Percentiles rank a stretch among this genome's conserved stretches.
Conservation (phyloP, 2,113 vertebrate genomes). For the Periophthalmus modestus region DNA sequence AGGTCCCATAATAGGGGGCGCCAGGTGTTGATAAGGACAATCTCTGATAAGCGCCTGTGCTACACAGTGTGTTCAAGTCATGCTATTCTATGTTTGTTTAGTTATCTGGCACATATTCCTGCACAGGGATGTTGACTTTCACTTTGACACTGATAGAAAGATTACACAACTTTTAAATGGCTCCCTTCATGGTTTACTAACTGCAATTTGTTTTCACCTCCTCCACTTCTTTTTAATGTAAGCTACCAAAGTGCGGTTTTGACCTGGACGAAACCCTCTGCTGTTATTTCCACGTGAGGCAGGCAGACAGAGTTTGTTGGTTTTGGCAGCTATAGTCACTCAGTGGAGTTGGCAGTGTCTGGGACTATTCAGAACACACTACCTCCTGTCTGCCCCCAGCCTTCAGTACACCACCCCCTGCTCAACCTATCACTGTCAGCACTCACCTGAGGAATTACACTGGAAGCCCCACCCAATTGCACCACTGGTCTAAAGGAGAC, state of each 20-base stretch:
- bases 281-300: conserved; percentile 53
- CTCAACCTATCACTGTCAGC: conserved; percentile 26
- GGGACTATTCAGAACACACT: conserved; percentile 54
- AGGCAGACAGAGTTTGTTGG: conserved; percentile 62
- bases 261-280: conserved; percentile 12
- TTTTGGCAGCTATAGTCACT: conserved; percentile 63
- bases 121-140: neutral
- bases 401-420: conserved; percentile 35
- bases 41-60: neutral
- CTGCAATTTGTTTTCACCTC: neutral
- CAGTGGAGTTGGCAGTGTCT: conserved; percentile 57
- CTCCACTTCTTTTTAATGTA: conserved; percentile 1
- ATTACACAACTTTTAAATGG: neutral
- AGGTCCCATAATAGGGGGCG: neutral
- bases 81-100: neutral
- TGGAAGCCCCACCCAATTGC: neutral
- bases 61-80: neutral
- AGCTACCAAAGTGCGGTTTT: conserved; percentile 13
- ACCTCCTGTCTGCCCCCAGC: conserved; percentile 52
- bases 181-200: neutral
- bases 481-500: neutral
- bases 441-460: neutral
- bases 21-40: conserved; percentile 4
- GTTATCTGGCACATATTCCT: neutral
- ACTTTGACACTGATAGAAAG: neutral